Evolutionary conservation across 2,113 vertebrate genomes (phyloP).

Genomic region (Isurus oxyrinchus): DNA sequence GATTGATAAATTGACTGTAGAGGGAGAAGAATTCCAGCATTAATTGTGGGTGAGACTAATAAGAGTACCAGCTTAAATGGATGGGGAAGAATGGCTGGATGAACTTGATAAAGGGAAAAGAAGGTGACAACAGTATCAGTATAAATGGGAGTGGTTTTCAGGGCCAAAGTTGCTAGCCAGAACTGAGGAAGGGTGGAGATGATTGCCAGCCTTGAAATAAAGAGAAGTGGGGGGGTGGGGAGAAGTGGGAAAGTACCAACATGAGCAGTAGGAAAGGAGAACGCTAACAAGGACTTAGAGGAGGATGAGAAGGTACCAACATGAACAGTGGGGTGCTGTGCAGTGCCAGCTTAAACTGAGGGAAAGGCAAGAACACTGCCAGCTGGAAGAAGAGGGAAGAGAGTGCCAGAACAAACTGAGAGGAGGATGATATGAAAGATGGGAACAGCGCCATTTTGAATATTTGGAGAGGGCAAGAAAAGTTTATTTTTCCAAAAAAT

Average conservation of each 20-base stretch:
- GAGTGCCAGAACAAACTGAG: background rate
- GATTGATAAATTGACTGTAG: background rate
- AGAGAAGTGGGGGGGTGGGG: background rate
- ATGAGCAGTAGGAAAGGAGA: background rate
- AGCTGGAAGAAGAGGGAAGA: background rate
- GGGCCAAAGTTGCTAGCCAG: background rate
- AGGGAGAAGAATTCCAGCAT: background rate
- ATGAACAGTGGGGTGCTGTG: background rate
- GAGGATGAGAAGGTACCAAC: background rate
- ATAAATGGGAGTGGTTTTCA: too few species aligned
- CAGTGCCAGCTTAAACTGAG: too few species aligned
- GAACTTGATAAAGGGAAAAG: too few species aligned
- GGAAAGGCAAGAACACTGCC: background rate
- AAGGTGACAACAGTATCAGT: too few species aligned
- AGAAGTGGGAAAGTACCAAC: too few species aligned
- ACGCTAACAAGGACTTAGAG: background rate
- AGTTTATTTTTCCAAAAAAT: too few species aligned
- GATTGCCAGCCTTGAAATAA: background rate
- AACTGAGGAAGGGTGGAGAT: background rate
- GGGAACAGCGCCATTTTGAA: background rate
- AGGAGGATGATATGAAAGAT: background rate
- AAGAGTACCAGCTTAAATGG: background rate
- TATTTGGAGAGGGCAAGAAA: background rate
- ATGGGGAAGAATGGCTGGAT: too few species aligned
- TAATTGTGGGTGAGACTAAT: background rate